Evolutionary conservation across 2,888 invertebrate species (phyloP), one percentile per base, ranked within the genome.

Genomic region (Gnatocerus cornutus): DNA sequence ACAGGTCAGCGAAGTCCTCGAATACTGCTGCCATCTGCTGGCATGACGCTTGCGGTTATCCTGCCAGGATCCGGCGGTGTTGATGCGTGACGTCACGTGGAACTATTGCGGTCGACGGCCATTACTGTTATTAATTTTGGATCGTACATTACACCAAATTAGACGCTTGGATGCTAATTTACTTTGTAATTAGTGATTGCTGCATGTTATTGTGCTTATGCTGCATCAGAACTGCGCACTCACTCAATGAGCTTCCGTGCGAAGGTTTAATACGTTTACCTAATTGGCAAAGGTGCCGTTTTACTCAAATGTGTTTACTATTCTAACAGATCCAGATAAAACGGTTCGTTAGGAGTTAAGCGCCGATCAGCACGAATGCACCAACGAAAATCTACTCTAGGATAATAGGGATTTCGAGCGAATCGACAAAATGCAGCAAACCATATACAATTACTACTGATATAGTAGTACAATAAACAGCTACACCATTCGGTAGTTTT

Each of bases 111-210:
- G 65, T 55, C 56, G 55, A 16, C 56, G 39, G 65, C 56, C 56
- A 65, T 65, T 55, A 65, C 56, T 45, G 65, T 48, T 65, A 65
- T 65, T 65, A 65, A 65, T 65, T 65, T 56, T 65, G 48, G 48
- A 56, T 65, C 48, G 46, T 48, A 29, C 56, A 56, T 65, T 65
- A 65, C 39, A 29, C 46, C 37, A 48, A 53, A 64, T 64, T 64
- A 64, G 43, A 10, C 53, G 45, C 45, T 3, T 41, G 53, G 10
- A 29, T 55, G 43, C 37, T 43, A 64, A 53, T 64, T 64, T 45
- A 45, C 55, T 64, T 43, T 55, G 55, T 61, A 61, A 61, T 61
- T 50, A 61, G 46, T 48, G 61, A 59, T 46, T 61, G 21, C 61
- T 61, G 50, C 37, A 50, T 39, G 30, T 10, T 12, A 33, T 12